Conservation (phyloP, 2,888 invertebrate species). For the Cyclophora albipunctata region DNA sequence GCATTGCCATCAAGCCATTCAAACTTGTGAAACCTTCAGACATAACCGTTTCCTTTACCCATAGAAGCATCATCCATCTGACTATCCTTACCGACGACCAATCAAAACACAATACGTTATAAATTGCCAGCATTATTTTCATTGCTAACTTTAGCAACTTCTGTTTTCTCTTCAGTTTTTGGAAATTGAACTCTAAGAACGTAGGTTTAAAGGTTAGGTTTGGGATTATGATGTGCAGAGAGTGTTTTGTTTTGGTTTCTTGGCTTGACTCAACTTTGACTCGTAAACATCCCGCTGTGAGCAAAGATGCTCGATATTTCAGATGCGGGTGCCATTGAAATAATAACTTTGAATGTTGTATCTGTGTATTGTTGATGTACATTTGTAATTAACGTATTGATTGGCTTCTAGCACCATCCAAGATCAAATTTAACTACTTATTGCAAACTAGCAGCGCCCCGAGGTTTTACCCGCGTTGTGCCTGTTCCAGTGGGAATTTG, state of each 20-base stretch:
- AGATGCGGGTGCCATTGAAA: slow-evolving; percentile 15
- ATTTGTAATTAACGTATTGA: no score
- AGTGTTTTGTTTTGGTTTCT: slow-evolving; percentile 4
- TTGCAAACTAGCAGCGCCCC: no score
- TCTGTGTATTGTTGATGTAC: background rate
- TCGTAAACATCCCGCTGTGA: slow-evolving; percentile 26
- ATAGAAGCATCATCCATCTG: slow-evolving; percentile 52
- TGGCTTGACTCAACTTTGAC: slow-evolving; percentile 22
- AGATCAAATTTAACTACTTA: no score
- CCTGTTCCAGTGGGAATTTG: no score
- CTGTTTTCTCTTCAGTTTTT: no score
- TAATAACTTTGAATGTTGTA: slow-evolving; percentile 4
- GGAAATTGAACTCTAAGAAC: no score
- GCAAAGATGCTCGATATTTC: slow-evolving; percentile 23
- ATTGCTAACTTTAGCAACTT: slow-evolving; percentile 6
- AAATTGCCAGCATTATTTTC: slow-evolving; percentile 41
- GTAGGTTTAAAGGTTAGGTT: background rate
- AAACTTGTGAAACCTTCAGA: slow-evolving; percentile 52
- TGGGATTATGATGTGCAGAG: background rate
- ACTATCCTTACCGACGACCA: slow-evolving; percentile 57
- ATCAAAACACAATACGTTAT: slow-evolving; percentile 75
- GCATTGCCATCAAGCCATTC: slow-evolving; percentile 40
- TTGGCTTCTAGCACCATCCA: no score
- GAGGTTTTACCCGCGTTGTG: no score
- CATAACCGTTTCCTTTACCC: slow-evolving; percentile 64